phyloP scores from a whole-genome alignment of 2,888 invertebrate genomes.

The Stramonita haemastoma region DNA sequence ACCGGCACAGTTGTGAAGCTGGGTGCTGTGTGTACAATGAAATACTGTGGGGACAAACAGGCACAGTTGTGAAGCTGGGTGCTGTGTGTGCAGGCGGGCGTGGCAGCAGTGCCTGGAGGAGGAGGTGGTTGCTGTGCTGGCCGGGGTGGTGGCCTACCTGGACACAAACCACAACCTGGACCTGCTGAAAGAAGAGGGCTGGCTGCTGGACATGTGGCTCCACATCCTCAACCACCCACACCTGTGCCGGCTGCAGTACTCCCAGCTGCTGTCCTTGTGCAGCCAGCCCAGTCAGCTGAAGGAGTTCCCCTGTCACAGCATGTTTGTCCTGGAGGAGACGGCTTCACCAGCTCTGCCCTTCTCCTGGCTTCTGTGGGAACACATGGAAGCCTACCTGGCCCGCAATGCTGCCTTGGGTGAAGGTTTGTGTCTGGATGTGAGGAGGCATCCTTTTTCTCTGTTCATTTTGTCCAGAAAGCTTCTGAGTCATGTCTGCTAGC shows the following conservation, averaged over 20 bases:
- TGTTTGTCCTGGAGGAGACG: background rate
- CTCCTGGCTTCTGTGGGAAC: conserved; percentile 19
- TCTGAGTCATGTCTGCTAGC: no score
- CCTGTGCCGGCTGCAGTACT: background rate
- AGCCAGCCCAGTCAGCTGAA: background rate
- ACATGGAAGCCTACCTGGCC: background rate
- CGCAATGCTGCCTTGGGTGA: background rate
- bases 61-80: background rate
- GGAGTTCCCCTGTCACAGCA: conserved; percentile 27
- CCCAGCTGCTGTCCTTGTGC: background rate
- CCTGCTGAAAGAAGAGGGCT: conserved; percentile 49
- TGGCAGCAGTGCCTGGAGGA: conserved; percentile 61
- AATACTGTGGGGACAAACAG: no score
- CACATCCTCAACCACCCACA: background rate
- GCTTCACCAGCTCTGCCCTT: background rate
- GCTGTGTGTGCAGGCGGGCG: conserved; percentile 57
- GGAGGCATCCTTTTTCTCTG: no score
- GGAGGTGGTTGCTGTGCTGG: conserved; percentile 67
- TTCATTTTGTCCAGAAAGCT: no score
- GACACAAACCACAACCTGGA: conserved; percentile 71
- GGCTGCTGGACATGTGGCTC: conserved; percentile 15
- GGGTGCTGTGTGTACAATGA: conserved; percentile 49
- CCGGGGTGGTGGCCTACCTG: conserved; percentile 67
- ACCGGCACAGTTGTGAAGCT: no score
- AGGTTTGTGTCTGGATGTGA: background rate